A percentile compares a stretch with the other conserved stretches of the same genome.
These are phyloP conservation scores for Tadarida brasiliensis DNA, from an alignment of 2,797 vertebrate species.

Conservation along the genomic window DNA sequence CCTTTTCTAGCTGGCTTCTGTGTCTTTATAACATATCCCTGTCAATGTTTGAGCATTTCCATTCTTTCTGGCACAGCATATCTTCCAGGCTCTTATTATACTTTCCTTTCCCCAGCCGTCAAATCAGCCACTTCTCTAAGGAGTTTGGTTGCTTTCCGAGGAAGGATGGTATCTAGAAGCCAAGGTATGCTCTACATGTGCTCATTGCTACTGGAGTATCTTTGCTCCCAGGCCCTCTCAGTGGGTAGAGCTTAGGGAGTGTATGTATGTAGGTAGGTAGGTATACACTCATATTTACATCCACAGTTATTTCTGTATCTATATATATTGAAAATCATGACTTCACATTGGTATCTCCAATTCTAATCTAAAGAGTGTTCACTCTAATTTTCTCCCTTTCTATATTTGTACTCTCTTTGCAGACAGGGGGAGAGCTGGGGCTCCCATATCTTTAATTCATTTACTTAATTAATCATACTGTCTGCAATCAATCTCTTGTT, in stretches of 20 bases:
- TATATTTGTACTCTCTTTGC: neutral
- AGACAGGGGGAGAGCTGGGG: neutral
- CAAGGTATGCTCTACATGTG: neutral
- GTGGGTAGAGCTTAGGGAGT: neutral
- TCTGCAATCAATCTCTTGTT: neutral
- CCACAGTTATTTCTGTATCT: neutral
- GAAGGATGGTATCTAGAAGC: neutral
- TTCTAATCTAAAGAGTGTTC: neutral
- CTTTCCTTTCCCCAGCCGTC: neutral
- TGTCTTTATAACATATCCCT: neutral
- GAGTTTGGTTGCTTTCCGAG: conserved; percentile 16
- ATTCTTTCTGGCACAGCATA: neutral
- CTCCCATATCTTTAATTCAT: neutral
- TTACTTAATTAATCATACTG: neutral
- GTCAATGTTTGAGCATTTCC: neutral
- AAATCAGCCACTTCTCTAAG: neutral
- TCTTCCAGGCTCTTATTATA: neutral
- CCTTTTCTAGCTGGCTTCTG: neutral
- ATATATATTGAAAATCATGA: neutral
- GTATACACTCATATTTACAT: neutral
- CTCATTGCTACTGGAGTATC: neutral
- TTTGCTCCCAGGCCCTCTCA: neutral
- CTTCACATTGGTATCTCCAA: neutral
- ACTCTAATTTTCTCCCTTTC: conserved; percentile 39
- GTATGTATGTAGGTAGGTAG: neutral